Conservation (phyloP, 2,113 vertebrate species). For the Urocolius indicus region DNA sequence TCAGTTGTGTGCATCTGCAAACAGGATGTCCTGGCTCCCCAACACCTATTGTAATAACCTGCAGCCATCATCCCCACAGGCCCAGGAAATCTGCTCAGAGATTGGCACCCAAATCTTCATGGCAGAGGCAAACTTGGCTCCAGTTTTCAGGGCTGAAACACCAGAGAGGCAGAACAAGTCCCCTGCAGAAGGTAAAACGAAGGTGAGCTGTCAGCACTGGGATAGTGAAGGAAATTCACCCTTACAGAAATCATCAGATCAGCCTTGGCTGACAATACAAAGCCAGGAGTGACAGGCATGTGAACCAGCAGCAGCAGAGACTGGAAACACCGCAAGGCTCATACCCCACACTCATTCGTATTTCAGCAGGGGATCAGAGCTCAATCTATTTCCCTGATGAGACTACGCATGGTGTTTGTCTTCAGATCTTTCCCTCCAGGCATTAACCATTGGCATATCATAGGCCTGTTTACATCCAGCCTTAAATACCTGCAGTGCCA, state of each 20-base stretch:
- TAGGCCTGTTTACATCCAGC: neutral
- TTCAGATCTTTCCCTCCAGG: neutral
- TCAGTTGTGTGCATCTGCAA: neutral
- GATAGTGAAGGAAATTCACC: neutral
- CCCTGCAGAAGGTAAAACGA: neutral
- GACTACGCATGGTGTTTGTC: neutral
- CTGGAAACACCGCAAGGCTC: neutral
- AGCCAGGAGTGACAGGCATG: accelerated
- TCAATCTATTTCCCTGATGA: accelerated
- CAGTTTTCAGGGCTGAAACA: neutral
- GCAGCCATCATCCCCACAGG: neutral
- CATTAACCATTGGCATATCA: neutral
- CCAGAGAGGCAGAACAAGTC: neutral
- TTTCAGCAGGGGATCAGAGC: neutral
- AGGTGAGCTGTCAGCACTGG: neutral
- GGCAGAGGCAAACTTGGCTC: neutral
- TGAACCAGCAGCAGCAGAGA: neutral
- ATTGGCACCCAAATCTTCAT: neutral
- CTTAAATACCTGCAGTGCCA: neutral
- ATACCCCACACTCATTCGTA: neutral
- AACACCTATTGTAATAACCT: neutral
- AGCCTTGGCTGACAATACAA: accelerated
- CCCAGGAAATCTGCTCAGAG: neutral
- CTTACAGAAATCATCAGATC: neutral
- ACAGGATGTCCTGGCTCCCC: neutral